phyloP scores from a whole-genome alignment of 2,888 invertebrate genomes.

The Aphelenchoides bicaudatus region DNA sequence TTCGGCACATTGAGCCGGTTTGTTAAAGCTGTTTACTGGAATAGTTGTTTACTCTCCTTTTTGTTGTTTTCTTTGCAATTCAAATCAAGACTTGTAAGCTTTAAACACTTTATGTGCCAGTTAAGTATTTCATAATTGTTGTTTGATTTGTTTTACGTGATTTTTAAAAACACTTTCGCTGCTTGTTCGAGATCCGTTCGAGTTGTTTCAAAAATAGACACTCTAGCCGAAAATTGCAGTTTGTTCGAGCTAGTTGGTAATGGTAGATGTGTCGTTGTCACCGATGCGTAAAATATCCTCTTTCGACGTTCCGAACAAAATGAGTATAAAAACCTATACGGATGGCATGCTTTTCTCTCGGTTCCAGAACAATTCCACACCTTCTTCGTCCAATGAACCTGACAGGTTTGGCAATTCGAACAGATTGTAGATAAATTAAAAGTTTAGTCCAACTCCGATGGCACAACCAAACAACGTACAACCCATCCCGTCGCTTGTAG shows the following conservation, averaged over 20 bases:
- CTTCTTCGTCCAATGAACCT: too few species aligned
- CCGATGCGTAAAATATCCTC: constrained; percentile 5
- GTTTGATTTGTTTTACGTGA: too few species aligned
- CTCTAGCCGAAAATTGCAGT: background rate
- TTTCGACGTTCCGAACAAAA: background rate
- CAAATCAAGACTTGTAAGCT: too few species aligned
- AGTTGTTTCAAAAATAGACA: background rate
- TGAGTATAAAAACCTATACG: background rate
- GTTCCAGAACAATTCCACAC: constrained; percentile 8
- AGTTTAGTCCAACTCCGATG: background rate
- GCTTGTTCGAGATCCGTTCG: too few species aligned
- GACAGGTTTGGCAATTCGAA: too few species aligned
- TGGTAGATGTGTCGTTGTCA: background rate
- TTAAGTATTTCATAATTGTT: too few species aligned
- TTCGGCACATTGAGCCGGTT: too few species aligned
- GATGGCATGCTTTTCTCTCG: background rate
- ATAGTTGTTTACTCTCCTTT: too few species aligned
- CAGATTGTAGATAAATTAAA: background rate
- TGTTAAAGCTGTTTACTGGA: too few species aligned
- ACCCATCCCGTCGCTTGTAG: constrained; percentile 4
- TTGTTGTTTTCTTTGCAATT: too few species aligned
- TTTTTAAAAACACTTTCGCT: too few species aligned
- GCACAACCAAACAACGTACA: background rate
- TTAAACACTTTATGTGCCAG: too few species aligned
- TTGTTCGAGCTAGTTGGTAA: background rate